phyloP scores from a whole-genome alignment of 2,888 invertebrate species.

The Ophonus ardosiacus region DNA sequence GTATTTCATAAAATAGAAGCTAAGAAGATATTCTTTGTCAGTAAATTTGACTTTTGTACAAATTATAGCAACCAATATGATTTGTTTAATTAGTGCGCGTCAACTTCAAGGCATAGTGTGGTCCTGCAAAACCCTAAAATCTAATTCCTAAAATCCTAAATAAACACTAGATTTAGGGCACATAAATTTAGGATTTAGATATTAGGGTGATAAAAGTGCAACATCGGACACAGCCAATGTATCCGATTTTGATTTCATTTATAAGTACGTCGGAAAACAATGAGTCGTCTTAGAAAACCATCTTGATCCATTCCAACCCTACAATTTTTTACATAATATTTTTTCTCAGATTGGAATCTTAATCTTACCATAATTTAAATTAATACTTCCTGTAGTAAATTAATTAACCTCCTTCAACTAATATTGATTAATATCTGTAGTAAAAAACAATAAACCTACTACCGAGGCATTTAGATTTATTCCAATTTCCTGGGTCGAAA shows the following conservation, averaged over 20 bases:
- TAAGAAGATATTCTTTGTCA: no score
- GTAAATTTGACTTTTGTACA: no score
- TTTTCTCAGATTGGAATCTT: background rate
- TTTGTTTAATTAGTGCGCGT: no score
- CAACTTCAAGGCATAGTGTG: no score
- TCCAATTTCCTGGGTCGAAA: slow-evolving; percentile 37
- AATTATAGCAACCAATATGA: no score
- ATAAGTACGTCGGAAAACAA: background rate
- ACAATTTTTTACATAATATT: background rate
- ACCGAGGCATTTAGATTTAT: slow-evolving; percentile 41
- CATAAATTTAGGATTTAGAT: no score
- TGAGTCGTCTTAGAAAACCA: background rate
- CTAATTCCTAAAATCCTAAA: no score
- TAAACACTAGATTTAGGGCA: no score
- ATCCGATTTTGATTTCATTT: background rate
- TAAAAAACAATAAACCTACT: slow-evolving; percentile 54
- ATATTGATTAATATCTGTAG: slow-evolving; percentile 57
- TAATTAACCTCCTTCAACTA: slow-evolving; percentile 52
- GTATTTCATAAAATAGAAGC: no score
- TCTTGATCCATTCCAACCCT: background rate
- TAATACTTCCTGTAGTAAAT: slow-evolving; percentile 51
- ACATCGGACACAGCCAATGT: no score
- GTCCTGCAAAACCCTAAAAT: no score
- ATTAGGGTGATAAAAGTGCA: no score
- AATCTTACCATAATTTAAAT: slow-evolving; percentile 15